Conservation (phyloP, 2,888 invertebrate genomes). For the Ecdyonurus torrentis region DNA sequence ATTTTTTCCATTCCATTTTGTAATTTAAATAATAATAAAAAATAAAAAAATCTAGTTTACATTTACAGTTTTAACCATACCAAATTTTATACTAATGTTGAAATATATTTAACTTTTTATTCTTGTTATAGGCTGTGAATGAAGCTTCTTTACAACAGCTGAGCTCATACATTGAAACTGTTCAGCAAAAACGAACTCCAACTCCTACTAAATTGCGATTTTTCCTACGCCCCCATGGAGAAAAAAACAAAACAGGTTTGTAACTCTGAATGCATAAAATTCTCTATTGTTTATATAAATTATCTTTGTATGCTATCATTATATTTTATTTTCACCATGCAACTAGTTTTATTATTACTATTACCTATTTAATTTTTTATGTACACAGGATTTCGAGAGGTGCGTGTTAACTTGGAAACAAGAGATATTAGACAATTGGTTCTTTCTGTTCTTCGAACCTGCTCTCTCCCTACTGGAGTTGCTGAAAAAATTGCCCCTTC, state of each 20-base stretch:
- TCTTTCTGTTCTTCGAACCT: slow-evolving; percentile 56
- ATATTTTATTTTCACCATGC: slow-evolving; percentile 2
- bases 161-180: slow-evolving; percentile 65
- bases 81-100: no score
- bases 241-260: not conserved
- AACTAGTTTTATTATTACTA: no score
- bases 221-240: slow-evolving; percentile 51
- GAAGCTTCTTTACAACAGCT: slow-evolving; percentile 78
- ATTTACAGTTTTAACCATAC: no score
- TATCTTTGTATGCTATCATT: slow-evolving; percentile 1
- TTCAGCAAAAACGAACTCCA: slow-evolving; percentile 45
- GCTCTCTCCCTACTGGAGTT: slow-evolving; percentile 74
- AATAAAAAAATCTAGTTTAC: no score
- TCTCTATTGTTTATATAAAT: not conserved
- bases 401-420: slow-evolving; percentile 54
- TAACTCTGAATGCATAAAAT: no score
- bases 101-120: no score
- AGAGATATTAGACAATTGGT: slow-evolving; percentile 54
- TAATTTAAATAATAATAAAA: no score
- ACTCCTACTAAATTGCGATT: slow-evolving; percentile 53
- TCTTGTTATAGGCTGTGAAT: slow-evolving; percentile 65
- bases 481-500: slow-evolving; percentile 50
- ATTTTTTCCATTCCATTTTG: no score
- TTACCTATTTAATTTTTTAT: no score
- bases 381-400: slow-evolving; percentile 51